Evolutionary conservation across 2,113 vertebrate species (phyloP).

Genomic region (Meleagris gallopavo): DNA sequence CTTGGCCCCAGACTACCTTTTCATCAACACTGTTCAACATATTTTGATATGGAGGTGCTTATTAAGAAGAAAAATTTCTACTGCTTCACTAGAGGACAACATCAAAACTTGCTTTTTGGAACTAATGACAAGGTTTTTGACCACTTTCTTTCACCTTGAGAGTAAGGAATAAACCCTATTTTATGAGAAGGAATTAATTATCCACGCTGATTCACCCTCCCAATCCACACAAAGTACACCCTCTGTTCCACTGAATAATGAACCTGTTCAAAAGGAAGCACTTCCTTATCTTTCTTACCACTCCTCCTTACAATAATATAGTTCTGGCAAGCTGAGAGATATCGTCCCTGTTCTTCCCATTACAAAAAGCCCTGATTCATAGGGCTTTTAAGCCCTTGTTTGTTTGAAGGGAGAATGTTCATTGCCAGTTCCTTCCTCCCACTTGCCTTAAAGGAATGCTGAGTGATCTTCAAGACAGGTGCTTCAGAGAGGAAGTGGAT

Average conservation of each 20-base stretch:
- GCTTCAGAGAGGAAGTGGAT: background rate
- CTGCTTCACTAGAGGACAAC: background rate
- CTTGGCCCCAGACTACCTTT: background rate
- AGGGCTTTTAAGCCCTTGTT: background rate
- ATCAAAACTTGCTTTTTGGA: background rate
- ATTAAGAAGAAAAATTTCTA: background rate
- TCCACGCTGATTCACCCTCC: background rate
- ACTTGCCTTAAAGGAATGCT: background rate
- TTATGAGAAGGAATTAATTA: background rate
- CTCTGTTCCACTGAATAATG: background rate
- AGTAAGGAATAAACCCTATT: background rate
- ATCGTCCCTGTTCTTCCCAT: background rate
- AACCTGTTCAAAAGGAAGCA: background rate
- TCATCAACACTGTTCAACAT: background rate
- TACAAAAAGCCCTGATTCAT: background rate
- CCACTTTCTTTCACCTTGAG: background rate
- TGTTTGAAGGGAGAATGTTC: background rate
- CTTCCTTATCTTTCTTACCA: background rate
- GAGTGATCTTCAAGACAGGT: background rate
- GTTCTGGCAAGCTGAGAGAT: background rate
- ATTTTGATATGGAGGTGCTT: background rate
- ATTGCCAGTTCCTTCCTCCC: background rate
- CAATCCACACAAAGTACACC: background rate
- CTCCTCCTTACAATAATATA: background rate
- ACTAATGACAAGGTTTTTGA: background rate